Conservation (phyloP, 2,888 invertebrate genomes). For the Colletes collaris region DNA sequence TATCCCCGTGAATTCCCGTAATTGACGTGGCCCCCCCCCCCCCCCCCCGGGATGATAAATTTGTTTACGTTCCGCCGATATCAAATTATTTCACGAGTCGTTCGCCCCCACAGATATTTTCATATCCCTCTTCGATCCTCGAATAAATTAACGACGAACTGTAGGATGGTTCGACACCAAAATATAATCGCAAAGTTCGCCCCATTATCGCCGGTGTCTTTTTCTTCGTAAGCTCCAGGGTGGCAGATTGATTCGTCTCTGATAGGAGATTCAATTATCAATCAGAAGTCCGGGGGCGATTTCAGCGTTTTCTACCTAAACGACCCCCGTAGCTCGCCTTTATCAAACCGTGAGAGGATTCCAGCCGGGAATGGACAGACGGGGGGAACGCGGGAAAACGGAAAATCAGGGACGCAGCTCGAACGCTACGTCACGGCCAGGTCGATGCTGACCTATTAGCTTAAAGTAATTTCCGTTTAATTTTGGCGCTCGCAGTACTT, state of each 20-base stretch:
- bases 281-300: background rate
- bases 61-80: slow-evolving; percentile 7
- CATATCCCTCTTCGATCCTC: no score
- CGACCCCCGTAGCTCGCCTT: background rate
- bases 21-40: rapidly evolving
- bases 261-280: slow-evolving; percentile 16
- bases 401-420: slow-evolving; percentile 44
- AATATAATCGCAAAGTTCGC: no score
- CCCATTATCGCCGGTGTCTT: background rate
- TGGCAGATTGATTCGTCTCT: background rate
- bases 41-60: slow-evolving; percentile 9
- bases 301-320: background rate
- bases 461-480: slow-evolving; percentile 74
- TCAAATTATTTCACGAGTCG: no score
- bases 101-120: no score
- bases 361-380: background rate
- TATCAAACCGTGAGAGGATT: background rate
- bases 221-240: no score
- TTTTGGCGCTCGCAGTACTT: slow-evolving; percentile 47
- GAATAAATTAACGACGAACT: slow-evolving; percentile 15
- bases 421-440: slow-evolving; percentile 39
- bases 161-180: no score
- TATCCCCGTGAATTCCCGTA: no score
- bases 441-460: slow-evolving; percentile 68
- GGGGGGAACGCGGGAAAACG: slow-evolving; percentile 30